Percentiles rank a stretch among this genome's conserved stretches.
These are phyloP conservation scores for Cremastinae sp. DNA, from an alignment of 2,888 invertebrate species.

Conservation along the genomic window DNA sequence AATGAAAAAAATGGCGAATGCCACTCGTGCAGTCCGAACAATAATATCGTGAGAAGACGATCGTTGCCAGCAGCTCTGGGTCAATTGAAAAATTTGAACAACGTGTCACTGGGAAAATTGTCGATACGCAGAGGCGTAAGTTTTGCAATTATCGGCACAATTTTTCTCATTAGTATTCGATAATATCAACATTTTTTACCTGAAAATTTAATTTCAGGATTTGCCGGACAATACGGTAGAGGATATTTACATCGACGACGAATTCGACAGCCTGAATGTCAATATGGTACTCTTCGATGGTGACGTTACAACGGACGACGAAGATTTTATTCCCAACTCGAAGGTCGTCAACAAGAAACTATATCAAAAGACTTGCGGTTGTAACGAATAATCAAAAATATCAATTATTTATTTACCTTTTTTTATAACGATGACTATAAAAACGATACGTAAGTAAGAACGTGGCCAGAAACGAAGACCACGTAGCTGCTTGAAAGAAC, in stretches of 20 bases:
- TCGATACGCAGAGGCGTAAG: conserved; percentile 70
- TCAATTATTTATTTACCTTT: conserved; percentile 46
- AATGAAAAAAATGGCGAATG: conserved; percentile 63
- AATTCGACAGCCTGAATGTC: conserved; percentile 72
- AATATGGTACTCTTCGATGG: conserved; percentile 72
- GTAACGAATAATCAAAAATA: conserved; percentile 26
- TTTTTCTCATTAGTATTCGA: neutral
- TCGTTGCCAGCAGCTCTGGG: conserved; percentile 71
- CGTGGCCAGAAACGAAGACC: conserved; percentile 13
- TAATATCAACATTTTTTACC: conserved; percentile 6
- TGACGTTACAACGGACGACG: conserved; percentile 64
- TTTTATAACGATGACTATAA: conserved; percentile 54
- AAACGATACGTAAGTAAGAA: conserved; percentile 13
- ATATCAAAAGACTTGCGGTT: conserved; percentile 13
- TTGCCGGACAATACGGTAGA: conserved; percentile 68
- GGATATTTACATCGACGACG: conserved; percentile 75
- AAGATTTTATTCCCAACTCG: conserved; percentile 68
- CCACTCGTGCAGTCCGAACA: conserved; percentile 64
- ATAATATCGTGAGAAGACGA: conserved; percentile 67
- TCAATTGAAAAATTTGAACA: conserved; percentile 63
- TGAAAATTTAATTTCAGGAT: conserved; percentile 59
- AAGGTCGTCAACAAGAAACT: conserved; percentile 37
- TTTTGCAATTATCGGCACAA: no score
- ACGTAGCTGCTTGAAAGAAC: neutral
- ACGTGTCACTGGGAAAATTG: conserved; percentile 66